phyloP scores from a whole-genome alignment of 1,140 invertebrate species.

The Galendromus occidentalis region DNA sequence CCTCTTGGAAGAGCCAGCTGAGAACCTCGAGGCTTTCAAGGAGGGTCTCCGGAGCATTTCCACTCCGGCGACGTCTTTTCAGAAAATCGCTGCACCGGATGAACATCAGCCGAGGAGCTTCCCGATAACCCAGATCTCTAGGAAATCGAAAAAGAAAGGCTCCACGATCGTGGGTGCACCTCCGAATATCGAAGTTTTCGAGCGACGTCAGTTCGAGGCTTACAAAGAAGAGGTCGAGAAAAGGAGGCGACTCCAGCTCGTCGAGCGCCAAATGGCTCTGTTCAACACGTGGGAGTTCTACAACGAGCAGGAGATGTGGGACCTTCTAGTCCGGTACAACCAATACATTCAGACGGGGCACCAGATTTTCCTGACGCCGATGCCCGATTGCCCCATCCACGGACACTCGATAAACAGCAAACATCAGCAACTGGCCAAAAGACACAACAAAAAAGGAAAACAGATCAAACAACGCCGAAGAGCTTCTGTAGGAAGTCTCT shows the following conservation, averaged over 20 bases:
- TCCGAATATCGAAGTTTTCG: conserved; percentile 1
- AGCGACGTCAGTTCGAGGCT: neutral
- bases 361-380: conserved; percentile 8
- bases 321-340: conserved; percentile 1
- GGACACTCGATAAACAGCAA: conserved; percentile 2
- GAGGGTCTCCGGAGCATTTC: conserved; percentile 1
- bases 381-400: conserved; percentile 4
- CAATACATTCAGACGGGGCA: conserved; percentile 1
- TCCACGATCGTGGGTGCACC: neutral
- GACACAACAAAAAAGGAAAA: neutral
- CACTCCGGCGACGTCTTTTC: conserved; percentile 4
- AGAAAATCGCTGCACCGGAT: neutral
- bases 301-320: conserved; percentile 10
- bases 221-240: conserved; percentile 10
- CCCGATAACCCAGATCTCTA: neutral
- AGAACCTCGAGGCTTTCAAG: conserved; percentile 9
- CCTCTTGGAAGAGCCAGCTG: conserved; percentile 1
- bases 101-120: neutral
- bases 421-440: neutral
- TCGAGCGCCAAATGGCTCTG: conserved; percentile 7
- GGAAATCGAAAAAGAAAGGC: neutral
- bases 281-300: conserved; percentile 11
- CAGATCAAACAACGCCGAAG: conserved; percentile 2
- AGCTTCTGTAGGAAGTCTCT: neutral
- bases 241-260: neutral